These are phyloP conservation scores for Kryptolebias ocellatus DNA, from an alignment of 2,797 vertebrate genomes.

Conservation along the genomic window DNA sequence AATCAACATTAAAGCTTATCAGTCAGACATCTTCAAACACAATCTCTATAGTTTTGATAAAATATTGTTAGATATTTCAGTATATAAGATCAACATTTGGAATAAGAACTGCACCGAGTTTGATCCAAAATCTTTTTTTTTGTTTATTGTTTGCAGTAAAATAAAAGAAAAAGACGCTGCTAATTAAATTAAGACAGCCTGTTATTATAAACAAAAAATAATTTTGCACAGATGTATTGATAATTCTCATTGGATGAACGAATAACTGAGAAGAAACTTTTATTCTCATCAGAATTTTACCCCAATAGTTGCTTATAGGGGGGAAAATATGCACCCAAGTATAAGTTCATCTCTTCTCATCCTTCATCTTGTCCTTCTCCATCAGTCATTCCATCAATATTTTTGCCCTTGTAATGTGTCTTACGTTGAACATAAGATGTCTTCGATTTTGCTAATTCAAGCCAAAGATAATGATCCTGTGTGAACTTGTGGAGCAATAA, in stretches of 20 bases:
- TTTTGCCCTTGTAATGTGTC: constrained; percentile 36
- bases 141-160: too few relatives aligned
- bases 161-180: too few relatives aligned
- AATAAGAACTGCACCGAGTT: neutral
- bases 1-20: neutral
- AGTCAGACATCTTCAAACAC: neutral
- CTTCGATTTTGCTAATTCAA: constrained; percentile 43
- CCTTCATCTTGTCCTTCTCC: constrained; percentile 40
- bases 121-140: too few relatives aligned
- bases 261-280: constrained; percentile 9
- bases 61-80: neutral
- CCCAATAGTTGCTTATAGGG: constrained; percentile 15
- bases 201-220: constrained; percentile 6
- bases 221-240: neutral
- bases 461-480: constrained; percentile 27
- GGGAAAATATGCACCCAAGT: constrained; percentile 18
- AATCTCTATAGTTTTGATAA: neutral
- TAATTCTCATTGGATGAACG: constrained; percentile 13
- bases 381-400: constrained; percentile 66
- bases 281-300: too few relatives aligned
- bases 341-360: constrained; percentile 42
- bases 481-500: constrained; percentile 27
- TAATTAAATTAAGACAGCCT: too few relatives aligned
- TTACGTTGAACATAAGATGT: constrained; percentile 37
- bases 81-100: neutral